phyloP scores from a whole-genome alignment of 2,113 vertebrate genomes.

The Callospermophilus lateralis region DNA sequence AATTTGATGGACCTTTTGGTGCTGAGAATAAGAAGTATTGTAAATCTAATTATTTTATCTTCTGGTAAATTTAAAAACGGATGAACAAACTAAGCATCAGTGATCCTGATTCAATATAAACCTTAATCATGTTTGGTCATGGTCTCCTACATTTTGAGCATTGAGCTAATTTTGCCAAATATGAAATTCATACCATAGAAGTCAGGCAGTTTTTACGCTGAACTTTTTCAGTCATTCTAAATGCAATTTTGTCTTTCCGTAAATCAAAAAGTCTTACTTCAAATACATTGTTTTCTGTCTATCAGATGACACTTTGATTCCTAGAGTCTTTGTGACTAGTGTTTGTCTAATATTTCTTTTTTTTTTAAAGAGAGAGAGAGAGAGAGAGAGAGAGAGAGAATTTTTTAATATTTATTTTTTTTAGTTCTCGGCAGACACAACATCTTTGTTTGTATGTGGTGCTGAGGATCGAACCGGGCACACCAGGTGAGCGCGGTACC shows the following conservation, averaged over 20 bases:
- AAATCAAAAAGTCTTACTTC: constrained; percentile 92
- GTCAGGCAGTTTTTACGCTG: constrained; percentile 97
- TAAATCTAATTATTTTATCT: constrained; percentile 91
- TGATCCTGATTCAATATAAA: constrained; percentile 92
- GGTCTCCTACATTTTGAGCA: constrained; percentile 95
- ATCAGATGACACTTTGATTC: constrained; percentile 83
- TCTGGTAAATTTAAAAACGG: constrained; percentile 91
- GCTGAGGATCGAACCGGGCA: no score
- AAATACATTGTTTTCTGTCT: constrained; percentile 89
- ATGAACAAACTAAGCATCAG: constrained; percentile 77
- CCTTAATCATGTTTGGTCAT: constrained; percentile 87
- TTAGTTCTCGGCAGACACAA: no score
- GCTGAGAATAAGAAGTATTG: constrained; percentile 91
- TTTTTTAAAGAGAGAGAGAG: no score
- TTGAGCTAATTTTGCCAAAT: constrained; percentile 96
- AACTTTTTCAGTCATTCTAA: constrained; percentile 94
- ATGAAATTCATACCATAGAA: constrained; percentile 97
- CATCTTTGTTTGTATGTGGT: no score
- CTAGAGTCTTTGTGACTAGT: constrained; percentile 96
- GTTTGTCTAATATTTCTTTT: constrained; percentile 90
- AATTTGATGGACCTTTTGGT: constrained; percentile 88
- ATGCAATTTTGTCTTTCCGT: background rate
- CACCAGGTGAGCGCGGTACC: no score
- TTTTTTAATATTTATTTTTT: no score
- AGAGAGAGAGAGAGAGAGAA: no score